Percentiles rank a stretch among this genome's conserved stretches.
These are phyloP conservation scores for Molothrus ater DNA, from an alignment of 2,797 vertebrate species.

Conservation along the genomic window DNA sequence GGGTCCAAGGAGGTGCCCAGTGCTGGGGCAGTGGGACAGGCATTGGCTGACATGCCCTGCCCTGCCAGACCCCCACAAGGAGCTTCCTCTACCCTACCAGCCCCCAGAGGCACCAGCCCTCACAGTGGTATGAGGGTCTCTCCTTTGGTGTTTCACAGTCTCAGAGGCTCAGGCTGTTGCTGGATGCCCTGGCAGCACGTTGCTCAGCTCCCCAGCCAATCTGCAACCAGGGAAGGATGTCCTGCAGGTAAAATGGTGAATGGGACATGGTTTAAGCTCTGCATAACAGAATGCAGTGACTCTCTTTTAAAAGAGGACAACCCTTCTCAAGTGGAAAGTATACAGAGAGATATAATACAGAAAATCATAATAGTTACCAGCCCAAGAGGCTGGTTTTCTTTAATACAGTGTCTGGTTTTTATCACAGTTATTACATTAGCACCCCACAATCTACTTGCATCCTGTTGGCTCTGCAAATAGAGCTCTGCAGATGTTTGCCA, in stretches of 20 bases:
- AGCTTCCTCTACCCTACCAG: accelerated
- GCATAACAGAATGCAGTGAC: background rate
- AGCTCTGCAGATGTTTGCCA: conserved; percentile 52
- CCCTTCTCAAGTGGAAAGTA: background rate
- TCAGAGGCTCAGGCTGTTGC: accelerated
- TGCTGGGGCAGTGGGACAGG: background rate
- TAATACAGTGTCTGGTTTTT: background rate
- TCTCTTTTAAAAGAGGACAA: background rate
- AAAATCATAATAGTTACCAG: background rate
- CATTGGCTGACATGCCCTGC: background rate
- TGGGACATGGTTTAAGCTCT: background rate
- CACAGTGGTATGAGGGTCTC: accelerated
- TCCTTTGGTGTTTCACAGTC: background rate
- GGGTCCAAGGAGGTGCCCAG: too few species aligned
- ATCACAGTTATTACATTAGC: conserved; percentile 36
- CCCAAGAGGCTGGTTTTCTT: background rate
- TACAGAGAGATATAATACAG: background rate
- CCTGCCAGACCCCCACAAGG: background rate
- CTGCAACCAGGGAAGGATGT: background rate
- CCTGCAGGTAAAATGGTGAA: background rate
- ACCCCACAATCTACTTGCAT: conserved; percentile 42
- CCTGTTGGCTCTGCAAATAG: conserved; percentile 43
- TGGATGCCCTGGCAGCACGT: accelerated
- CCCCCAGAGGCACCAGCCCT: background rate
- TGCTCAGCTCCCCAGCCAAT: background rate